phyloP scores from a whole-genome alignment of 2,113 vertebrate genomes.

The Ailuropoda melanoleuca region DNA sequence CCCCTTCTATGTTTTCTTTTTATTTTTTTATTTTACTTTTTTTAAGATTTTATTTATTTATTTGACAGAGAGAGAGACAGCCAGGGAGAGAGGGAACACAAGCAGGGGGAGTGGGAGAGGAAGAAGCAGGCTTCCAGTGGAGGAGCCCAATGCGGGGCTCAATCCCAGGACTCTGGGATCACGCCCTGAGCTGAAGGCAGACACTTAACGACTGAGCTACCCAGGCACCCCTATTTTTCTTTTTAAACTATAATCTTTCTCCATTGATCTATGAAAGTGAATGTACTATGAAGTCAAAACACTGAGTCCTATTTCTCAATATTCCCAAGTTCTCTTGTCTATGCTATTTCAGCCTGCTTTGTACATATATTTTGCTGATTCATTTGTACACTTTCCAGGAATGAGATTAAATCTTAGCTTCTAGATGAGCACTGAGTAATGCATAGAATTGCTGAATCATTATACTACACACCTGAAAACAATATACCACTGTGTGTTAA shows the following conservation, averaged over 20 bases:
- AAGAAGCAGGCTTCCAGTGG: too few relatives aligned
- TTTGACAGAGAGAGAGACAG: too few relatives aligned
- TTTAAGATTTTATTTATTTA: too few relatives aligned
- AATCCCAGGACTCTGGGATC: too few relatives aligned
- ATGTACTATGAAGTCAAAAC: background rate
- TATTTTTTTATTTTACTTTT: background rate
- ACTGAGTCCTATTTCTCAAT: background rate
- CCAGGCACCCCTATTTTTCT: background rate
- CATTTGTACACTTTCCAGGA: background rate
- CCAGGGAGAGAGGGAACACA: too few relatives aligned
- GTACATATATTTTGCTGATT: background rate
- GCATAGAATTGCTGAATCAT: background rate
- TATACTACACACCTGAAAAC: background rate
- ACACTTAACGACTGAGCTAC: too few relatives aligned
- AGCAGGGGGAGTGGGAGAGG: too few relatives aligned
- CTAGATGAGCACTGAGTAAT: background rate
- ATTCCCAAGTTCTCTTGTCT: background rate
- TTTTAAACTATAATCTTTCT: background rate
- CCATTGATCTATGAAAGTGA: background rate
- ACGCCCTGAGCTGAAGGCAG: too few relatives aligned
- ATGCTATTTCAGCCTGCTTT: background rate
- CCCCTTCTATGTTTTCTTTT: background rate
- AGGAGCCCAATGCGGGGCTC: too few relatives aligned
- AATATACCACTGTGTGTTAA: background rate
- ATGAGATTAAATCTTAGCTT: background rate